Percentiles rank a stretch among this genome's conserved stretches.
Conservation (phyloP, 2,888 invertebrate species). For the Drosophila diplacantha region DNA sequence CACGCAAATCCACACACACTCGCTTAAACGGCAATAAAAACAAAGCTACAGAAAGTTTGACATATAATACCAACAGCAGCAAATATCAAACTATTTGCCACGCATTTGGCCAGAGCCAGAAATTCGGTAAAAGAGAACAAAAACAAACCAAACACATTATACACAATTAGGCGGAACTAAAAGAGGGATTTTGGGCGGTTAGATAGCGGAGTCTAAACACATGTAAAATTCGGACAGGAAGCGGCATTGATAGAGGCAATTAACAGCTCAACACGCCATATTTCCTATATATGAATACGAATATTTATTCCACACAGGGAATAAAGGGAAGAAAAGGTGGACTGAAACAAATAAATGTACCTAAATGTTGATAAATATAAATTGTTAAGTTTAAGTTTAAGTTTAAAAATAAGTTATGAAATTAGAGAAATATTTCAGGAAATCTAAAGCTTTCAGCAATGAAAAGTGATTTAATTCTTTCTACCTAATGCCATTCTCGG, state of each 20-base stretch:
- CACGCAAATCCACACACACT: slow-evolving; percentile 24
- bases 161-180: slow-evolving; percentile 23
- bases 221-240: slow-evolving; percentile 64
- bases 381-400: not conserved
- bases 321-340: not conserved
- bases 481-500: too few relatives aligned
- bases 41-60: slow-evolving; percentile 7
- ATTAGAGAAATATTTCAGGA: too few relatives aligned
- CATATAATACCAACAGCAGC: slow-evolving; percentile 14
- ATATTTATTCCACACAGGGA: slow-evolving; percentile 22
- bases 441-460: too few relatives aligned
- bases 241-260: slow-evolving; percentile 69
- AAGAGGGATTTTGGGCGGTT: slow-evolving; percentile 17
- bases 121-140: slow-evolving; percentile 4
- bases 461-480: too few relatives aligned
- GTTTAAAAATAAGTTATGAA: too few relatives aligned
- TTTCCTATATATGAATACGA: slow-evolving; percentile 48
- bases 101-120: slow-evolving; percentile 18
- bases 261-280: slow-evolving; percentile 70
- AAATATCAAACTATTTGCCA: slow-evolving; percentile 28
- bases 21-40: slow-evolving; percentile 18
- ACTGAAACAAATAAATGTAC: slow-evolving; percentile 8
- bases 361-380: not conserved
- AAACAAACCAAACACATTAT: slow-evolving; percentile 23
- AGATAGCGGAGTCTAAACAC: slow-evolving; percentile 57